Conservation (phyloP, 2,113 vertebrate genomes). For the Sminthopsis crassicaudata region DNA sequence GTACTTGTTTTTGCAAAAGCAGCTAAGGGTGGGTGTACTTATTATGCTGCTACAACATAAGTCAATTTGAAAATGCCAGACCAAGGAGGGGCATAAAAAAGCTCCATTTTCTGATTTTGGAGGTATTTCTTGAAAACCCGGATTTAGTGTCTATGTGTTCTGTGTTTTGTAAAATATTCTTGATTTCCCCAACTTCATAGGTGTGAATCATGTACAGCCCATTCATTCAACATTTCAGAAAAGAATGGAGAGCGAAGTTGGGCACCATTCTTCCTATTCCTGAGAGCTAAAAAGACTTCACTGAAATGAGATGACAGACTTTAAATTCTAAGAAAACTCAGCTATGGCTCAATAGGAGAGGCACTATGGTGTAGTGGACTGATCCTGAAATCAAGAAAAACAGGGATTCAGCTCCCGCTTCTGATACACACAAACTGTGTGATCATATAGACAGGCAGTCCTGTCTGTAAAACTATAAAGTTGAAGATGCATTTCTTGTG, state of each 20-base stretch:
- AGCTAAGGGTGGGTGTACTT: neutral
- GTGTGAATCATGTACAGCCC: neutral
- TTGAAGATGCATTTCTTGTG: neutral
- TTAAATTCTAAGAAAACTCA: neutral
- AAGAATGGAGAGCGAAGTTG: neutral
- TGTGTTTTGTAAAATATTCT: constrained; percentile 26
- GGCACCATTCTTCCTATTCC: constrained; percentile 8
- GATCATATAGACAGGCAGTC: neutral
- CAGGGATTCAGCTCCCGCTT: neutral
- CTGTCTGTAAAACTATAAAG: neutral
- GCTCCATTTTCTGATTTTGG: constrained; percentile 3
- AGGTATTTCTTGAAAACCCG: neutral
- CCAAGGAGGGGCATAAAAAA: neutral
- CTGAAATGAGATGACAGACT: neutral
- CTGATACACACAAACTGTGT: neutral
- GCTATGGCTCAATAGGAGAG: neutral
- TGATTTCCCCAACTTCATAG: neutral
- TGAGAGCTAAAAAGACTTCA: neutral
- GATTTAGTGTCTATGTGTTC: neutral
- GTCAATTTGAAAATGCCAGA: neutral
- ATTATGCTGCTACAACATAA: constrained; percentile 10
- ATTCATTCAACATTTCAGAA: neutral
- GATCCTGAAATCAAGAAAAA: neutral
- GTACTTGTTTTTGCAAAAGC: neutral
- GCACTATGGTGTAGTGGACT: neutral